Conservation (phyloP, 2,113 vertebrate genomes). For the Athene cunicularia region DNA sequence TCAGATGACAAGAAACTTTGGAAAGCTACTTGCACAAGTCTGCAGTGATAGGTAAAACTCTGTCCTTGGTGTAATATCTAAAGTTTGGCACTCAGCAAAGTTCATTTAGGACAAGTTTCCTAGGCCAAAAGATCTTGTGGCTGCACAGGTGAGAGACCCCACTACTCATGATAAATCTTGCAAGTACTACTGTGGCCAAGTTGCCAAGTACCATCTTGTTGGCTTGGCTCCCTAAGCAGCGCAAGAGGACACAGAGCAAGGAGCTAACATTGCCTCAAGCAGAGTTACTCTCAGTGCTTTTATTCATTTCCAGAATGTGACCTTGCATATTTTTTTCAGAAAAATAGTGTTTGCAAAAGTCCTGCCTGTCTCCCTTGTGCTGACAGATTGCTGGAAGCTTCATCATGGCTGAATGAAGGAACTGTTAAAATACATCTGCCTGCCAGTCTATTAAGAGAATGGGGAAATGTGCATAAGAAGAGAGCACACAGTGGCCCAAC, state of each 20-base stretch:
- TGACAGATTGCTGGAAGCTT: constrained; percentile 33
- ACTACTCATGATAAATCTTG: background rate
- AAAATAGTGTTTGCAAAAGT: background rate
- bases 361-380: background rate
- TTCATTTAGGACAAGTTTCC: background rate
- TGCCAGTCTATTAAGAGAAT: constrained; percentile 5
- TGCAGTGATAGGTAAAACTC: background rate
- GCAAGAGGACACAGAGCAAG: background rate
- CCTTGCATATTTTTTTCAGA: background rate
- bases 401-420: background rate
- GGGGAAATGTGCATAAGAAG: background rate
- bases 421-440: constrained; percentile 3
- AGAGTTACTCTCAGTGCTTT: background rate
- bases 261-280: background rate
- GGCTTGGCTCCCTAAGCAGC: background rate
- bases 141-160: background rate
- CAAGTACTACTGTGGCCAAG: background rate
- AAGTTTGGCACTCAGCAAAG: background rate
- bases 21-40: background rate
- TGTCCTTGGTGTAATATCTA: background rate
- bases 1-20: background rate
- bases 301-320: background rate
- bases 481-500: background rate
- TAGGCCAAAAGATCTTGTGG: background rate
- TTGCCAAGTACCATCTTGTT: background rate